phyloP scores from a whole-genome alignment of 2,113 vertebrate genomes.

The Thamnophis sirtalis region DNA sequence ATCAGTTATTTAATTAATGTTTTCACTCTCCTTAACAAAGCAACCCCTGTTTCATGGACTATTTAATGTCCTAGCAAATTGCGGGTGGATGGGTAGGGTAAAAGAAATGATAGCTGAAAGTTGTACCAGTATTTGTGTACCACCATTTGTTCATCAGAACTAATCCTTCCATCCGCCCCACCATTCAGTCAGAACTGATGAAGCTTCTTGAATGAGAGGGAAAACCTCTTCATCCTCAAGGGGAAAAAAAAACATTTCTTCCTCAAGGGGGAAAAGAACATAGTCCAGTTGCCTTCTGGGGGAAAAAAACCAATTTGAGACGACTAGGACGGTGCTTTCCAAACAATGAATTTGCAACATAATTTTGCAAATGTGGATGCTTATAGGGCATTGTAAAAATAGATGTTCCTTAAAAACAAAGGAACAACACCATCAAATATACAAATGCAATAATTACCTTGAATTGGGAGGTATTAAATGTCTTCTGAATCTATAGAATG shows the following conservation, averaged over 20 bases:
- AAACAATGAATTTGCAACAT: neutral
- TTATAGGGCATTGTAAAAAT: neutral
- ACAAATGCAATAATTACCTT: neutral
- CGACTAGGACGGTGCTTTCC: neutral
- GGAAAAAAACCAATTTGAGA: neutral
- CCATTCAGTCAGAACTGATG: neutral
- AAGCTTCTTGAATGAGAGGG: neutral
- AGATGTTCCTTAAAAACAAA: neutral
- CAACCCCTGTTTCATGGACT: neutral
- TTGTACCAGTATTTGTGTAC: neutral
- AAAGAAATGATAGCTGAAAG: conserved; percentile 23
- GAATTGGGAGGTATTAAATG: neutral
- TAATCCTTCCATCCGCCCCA: neutral
- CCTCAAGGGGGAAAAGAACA: neutral
- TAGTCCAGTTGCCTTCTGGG: neutral
- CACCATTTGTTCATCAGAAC: neutral
- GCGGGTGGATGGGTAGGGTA: neutral
- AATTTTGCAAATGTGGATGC: neutral
- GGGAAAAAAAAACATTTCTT: neutral
- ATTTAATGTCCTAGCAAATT: neutral
- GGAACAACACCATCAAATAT: neutral
- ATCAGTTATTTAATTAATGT: neutral
- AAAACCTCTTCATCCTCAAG: neutral
- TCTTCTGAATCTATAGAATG: neutral
- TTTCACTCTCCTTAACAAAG: conserved; percentile 31